Base-by-base conservation (phyloP, 2,888 invertebrate species). In the Drosophila algonquin region DNA sequence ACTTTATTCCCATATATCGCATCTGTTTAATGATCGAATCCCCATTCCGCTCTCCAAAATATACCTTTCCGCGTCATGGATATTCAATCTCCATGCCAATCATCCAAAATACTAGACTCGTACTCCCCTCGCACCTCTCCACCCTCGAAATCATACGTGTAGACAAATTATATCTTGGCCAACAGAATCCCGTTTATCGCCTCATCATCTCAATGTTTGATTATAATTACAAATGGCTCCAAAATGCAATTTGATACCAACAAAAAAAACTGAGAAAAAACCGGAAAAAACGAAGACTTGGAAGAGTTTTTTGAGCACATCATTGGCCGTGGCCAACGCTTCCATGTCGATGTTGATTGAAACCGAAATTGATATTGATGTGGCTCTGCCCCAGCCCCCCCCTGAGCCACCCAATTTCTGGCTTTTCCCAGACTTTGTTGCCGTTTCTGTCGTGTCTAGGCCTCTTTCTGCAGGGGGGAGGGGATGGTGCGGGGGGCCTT, bases 211-310 rank as follows among this genome's bases (percentile, higher is more conserved):
- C 80, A 73, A 71, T 73, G 70, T 63, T 69, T 69, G 54, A 79
- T 71, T 63, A 72, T 70, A 76, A 83, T 73, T 81, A 76, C 71
- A 75, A 79, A 79, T 75, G 73, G 63, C 56, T 64, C 53, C 55
- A 54, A 68, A 65, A 69, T 68, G 59, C 68, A 68, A 69, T 67
- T 53, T 58, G 68, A 67, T 68, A 54, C 68, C 58, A 27, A 40
- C 14, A 14, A 7, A 14, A 40, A 40, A 40, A 5, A 5, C 14
- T 0, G 0, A 5, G 5, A 5, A 24, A 24, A 24, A 24, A 24
- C 5, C 24, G 5, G 24, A 35, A 32, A 32, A 35, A 35, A 35
- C 27, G 27, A 58, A 69, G 54, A 69, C 58, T 67, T 69, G 54
- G 58, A 45, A 7, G n/a, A 7, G 40, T 12, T 4, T 40, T 40